phyloP scores from a whole-genome alignment of 2,797 vertebrate genomes.

The Pterois miles region DNA sequence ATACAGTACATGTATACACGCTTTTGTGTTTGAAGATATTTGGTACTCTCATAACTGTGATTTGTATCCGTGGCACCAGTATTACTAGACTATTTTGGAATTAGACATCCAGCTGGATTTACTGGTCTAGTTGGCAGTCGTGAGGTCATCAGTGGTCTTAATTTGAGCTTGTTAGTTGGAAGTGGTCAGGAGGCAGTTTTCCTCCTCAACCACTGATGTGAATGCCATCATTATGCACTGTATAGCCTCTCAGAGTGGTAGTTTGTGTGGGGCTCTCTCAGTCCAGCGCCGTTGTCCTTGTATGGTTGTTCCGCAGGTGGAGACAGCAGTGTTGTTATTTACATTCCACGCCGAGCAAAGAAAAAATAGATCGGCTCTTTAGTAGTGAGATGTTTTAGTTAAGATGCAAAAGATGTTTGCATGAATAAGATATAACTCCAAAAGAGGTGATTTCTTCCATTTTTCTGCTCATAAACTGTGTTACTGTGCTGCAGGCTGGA shows the following conservation, averaged over 20 bases:
- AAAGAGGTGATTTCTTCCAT: slow-evolving; percentile 3
- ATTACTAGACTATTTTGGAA: slow-evolving; percentile 52
- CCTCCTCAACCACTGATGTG: slow-evolving; percentile 74
- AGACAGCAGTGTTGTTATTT: slow-evolving; percentile 73
- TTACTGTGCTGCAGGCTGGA: slow-evolving; percentile 7
- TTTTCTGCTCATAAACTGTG: neutral
- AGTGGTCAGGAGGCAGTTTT: slow-evolving; percentile 76
- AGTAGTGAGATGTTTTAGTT: slow-evolving; percentile 23
- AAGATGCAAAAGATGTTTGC: slow-evolving; percentile 17
- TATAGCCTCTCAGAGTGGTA: slow-evolving; percentile 70
- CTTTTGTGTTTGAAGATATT: slow-evolving; percentile 8
- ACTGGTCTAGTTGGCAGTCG: slow-evolving; percentile 39
- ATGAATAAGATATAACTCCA: neutral
- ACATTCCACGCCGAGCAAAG: slow-evolving; percentile 48
- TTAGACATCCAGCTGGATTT: slow-evolving; percentile 48
- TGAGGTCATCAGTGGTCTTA: slow-evolving; percentile 71
- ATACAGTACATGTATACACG: no score
- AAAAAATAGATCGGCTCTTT: slow-evolving; percentile 32
- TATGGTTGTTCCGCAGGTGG: slow-evolving; percentile 76
- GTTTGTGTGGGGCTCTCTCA: slow-evolving; percentile 66
- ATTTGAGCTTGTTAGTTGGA: slow-evolving; percentile 77
- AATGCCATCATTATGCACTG: slow-evolving; percentile 76
- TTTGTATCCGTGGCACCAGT: slow-evolving; percentile 2
- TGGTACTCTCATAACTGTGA: slow-evolving; percentile 9
- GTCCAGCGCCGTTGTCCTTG: slow-evolving; percentile 57